These are phyloP conservation scores for Oedothorax gibbosus DNA, from an alignment of 1,140 invertebrate genomes.

Conservation along the genomic window DNA sequence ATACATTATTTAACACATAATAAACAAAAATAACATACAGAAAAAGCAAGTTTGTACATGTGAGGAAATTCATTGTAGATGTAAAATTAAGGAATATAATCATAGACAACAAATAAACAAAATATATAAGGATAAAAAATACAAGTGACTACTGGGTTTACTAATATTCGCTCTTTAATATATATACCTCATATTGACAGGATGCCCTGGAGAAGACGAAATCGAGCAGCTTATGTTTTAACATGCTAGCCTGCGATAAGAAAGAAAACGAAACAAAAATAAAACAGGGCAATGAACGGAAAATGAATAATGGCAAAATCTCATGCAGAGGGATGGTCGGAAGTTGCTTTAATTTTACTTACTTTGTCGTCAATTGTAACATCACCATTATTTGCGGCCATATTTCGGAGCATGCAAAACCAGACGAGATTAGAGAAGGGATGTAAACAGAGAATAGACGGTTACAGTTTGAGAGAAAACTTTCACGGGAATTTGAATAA, in stretches of 20 bases:
- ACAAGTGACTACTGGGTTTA: no score
- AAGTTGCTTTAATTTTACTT: neutral
- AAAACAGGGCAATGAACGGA: conserved; percentile 38
- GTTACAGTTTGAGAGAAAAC: conserved; percentile 6
- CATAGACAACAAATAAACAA: neutral
- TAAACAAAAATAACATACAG: no score
- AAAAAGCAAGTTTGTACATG: no score
- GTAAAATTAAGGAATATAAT: neutral
- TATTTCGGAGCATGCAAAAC: conserved; percentile 49
- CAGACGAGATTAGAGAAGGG: neutral
- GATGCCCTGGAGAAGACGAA: conserved; percentile 61
- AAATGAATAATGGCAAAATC: conserved; percentile 27
- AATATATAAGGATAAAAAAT: neutral
- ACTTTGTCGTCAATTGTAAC: conserved; percentile 49
- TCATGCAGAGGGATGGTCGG: conserved; percentile 29
- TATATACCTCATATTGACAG: conserved; percentile 58
- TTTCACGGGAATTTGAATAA: no score
- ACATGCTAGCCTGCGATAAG: conserved; percentile 60
- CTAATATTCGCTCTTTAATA: no score
- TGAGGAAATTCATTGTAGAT: neutral
- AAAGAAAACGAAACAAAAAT: conserved; percentile 48
- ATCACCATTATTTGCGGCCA: conserved; percentile 45
- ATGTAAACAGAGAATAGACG: conserved; percentile 12
- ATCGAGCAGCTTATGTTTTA: conserved; percentile 57
- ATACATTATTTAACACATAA: no score